Evolutionary conservation across 2,797 vertebrate genomes (phyloP), one percentile per base, ranked within the genome.

Genomic region (Pangasius larnaudii): DNA sequence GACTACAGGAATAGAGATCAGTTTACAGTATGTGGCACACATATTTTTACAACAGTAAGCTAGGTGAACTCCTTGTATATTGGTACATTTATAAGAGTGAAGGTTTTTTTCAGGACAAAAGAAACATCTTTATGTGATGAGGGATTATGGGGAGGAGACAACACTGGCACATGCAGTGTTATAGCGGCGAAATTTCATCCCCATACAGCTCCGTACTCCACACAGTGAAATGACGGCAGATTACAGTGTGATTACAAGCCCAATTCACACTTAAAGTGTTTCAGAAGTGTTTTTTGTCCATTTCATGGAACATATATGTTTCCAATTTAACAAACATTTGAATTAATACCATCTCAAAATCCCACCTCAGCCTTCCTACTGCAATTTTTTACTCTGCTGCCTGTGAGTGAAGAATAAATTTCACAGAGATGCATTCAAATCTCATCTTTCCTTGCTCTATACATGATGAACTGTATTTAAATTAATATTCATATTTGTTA

Each of bases 81-180:
- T 56, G 13, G 30, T 84, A 84, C 30, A 71, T 39, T 69, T 65
- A 49, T 65, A 30, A 46, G 24, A 61, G 19, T 24, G 4, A 39
- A 80, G 22, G 19, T 42, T 18, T 81, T 75, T 81, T 61, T 16
- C 33, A 80, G 79, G 22, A 61, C 9, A 80, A 58, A 80, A 81
- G n/a, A 78, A 53, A 78, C 53, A 13, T 19, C 27, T 51, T 77
- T 36, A 79, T 59, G 19, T 36, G 13, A 59, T 59, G 18, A 39
- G 22, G 30, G 5, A 53, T 5, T 16, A 3, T 53, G 1, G 49
- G 49, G 65, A 84, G 14, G 22, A 56, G 65, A 71, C 5, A 39
- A 36, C 10, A 2, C 36, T 36, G 16, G 11, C 59, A 49, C 59
- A 84, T 53, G 63, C 30, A 69, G 30, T 14, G 16, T 82, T 82